Evolutionary conservation across 2,888 invertebrate species (phyloP).

Genomic region (Melanophora roralis): DNA sequence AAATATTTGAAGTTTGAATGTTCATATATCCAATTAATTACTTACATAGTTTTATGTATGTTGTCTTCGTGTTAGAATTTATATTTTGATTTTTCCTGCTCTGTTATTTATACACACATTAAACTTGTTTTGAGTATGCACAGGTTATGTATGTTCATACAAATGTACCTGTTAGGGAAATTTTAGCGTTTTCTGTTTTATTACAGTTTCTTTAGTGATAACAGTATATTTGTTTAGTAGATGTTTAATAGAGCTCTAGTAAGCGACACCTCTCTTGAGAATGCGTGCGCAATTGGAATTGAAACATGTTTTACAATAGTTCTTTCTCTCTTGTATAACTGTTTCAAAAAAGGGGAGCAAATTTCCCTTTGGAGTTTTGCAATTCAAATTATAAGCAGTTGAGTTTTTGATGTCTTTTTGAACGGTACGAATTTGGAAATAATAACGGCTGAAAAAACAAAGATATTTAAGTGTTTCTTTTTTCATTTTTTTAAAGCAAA

Average conservation of each 20-base stretch:
- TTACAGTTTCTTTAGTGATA: no score
- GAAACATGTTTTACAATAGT: slow-evolving; percentile 23
- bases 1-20: no score
- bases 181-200: slow-evolving; percentile 8
- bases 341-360: slow-evolving; percentile 51
- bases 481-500: not conserved
- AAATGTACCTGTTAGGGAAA: slow-evolving; percentile 54
- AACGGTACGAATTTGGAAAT: slow-evolving; percentile 25
- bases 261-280: not conserved
- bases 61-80: no score
- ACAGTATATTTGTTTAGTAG: not conserved
- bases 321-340: not conserved
- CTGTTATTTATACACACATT: not conserved
- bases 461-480: not conserved
- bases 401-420: slow-evolving; percentile 59
- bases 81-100: not conserved
- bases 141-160: no score
- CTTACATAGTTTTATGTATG: no score
- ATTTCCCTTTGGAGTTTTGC: slow-evolving; percentile 58
- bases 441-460: slow-evolving; percentile 31
- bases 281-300: slow-evolving; percentile 46
- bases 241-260: slow-evolving; percentile 2
- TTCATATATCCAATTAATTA: no score
- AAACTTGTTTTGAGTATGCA: slow-evolving; percentile 25
- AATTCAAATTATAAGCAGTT: slow-evolving; percentile 36